Evolutionary conservation across 2,113 vertebrate species (phyloP).

Genomic region (Pseudolaguvia tuberculata): DNA sequence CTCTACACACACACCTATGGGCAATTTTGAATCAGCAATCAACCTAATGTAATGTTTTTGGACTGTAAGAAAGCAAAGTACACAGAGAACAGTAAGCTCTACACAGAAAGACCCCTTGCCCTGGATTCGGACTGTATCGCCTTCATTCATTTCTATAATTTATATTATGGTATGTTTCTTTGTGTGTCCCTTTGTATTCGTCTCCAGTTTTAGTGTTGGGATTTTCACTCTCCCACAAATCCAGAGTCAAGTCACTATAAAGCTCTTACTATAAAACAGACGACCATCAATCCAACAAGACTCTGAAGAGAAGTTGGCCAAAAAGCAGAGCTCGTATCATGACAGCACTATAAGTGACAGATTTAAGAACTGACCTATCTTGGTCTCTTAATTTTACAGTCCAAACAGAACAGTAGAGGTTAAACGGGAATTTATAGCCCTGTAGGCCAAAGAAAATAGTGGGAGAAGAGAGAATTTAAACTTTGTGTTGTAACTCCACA

Average conservation of each 20-base stretch:
- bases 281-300: conserved; percentile 2
- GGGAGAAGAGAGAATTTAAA: background rate
- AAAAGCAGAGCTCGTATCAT: conserved; percentile 1
- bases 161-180: background rate
- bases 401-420: background rate
- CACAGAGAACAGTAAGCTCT: too few species aligned
- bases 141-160: background rate
- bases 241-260: background rate
- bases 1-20: too few species aligned
- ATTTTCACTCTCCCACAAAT: conserved; percentile 16
- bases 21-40: too few species aligned
- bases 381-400: background rate
- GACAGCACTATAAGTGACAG: background rate
- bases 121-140: too few species aligned
- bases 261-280: background rate
- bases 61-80: too few species aligned
- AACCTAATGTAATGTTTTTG: too few species aligned
- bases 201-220: background rate
- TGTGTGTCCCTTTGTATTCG: background rate
- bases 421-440: conserved; percentile 4
- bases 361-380: background rate
- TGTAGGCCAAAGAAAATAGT: background rate
- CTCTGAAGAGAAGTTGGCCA: background rate
- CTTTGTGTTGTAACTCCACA: background rate
- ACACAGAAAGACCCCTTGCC: too few species aligned